Evolutionary conservation across 2,797 vertebrate species (phyloP).

Genomic region (Hydrophis major): DNA sequence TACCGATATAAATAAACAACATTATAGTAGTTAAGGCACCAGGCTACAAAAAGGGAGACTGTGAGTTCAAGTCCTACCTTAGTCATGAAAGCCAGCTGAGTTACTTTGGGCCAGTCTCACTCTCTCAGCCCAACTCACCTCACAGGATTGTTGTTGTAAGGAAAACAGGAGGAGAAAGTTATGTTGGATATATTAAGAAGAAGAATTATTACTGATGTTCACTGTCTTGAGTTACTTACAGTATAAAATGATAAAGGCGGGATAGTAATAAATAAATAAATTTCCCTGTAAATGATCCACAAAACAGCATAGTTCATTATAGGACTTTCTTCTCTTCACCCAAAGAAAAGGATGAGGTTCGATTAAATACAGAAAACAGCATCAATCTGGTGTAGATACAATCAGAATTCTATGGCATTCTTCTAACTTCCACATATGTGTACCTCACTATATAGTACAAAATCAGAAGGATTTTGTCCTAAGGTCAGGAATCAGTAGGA

Average conservation of each 20-base stretch:
- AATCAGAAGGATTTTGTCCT: background rate
- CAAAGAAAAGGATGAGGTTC: background rate
- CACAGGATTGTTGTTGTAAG: background rate
- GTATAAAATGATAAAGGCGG: background rate
- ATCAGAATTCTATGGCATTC: background rate
- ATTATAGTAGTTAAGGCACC: background rate
- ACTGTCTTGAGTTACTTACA: background rate
- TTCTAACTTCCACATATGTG: background rate
- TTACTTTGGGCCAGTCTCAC: background rate
- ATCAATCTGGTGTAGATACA: background rate
- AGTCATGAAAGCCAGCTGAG: background rate
- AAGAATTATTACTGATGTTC: background rate
- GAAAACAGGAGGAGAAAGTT: background rate
- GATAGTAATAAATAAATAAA: background rate
- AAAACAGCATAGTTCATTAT: background rate
- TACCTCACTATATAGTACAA: background rate
- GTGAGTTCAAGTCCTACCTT: background rate
- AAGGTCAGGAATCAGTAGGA: background rate
- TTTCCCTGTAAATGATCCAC: background rate
- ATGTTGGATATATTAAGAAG: background rate
- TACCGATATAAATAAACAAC: background rate
- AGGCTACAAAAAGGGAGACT: background rate
- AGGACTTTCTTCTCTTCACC: background rate
- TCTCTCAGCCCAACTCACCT: background rate
- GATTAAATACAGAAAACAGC: background rate